Percentiles rank a stretch among this genome's conserved stretches.
These are phyloP conservation scores for Hemibagrus wyckioides DNA, from an alignment of 2,113 vertebrate species.

Conservation along the genomic window DNA sequence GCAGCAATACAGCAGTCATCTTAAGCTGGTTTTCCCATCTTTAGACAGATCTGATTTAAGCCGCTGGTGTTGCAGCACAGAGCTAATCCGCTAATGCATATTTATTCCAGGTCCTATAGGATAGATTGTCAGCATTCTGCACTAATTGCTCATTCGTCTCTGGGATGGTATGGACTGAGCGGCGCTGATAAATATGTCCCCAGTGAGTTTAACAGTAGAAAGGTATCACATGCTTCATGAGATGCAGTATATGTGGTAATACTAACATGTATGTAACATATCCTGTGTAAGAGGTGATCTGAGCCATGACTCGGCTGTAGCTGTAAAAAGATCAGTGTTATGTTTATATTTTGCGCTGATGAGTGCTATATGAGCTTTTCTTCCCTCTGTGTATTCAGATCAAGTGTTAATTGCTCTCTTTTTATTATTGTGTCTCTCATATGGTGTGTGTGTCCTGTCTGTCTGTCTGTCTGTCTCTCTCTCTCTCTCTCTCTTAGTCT, in stretches of 20 bases:
- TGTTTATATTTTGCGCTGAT: neutral
- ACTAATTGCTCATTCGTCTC: neutral
- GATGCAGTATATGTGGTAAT: neutral
- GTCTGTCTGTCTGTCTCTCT: neutral
- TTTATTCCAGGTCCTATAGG: neutral
- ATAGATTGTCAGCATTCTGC: neutral
- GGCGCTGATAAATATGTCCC: neutral
- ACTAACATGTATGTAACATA: neutral
- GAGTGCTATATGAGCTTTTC: neutral
- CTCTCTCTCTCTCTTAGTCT: neutral
- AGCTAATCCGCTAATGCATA: no score
- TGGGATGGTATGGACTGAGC: neutral
- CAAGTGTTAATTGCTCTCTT: neutral
- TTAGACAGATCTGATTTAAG: neutral
- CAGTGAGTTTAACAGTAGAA: neutral
- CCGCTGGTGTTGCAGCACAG: neutral
- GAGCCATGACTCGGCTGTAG: neutral
- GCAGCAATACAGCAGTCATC: neutral
- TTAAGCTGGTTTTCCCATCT: neutral
- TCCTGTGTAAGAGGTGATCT: neutral
- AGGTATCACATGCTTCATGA: neutral
- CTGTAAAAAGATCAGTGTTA: neutral
- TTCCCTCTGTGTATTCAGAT: neutral
- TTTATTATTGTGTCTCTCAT: neutral
- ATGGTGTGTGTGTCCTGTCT: neutral